phyloP scores from a whole-genome alignment of 2,113 vertebrate species.

The Cathartes aura region DNA sequence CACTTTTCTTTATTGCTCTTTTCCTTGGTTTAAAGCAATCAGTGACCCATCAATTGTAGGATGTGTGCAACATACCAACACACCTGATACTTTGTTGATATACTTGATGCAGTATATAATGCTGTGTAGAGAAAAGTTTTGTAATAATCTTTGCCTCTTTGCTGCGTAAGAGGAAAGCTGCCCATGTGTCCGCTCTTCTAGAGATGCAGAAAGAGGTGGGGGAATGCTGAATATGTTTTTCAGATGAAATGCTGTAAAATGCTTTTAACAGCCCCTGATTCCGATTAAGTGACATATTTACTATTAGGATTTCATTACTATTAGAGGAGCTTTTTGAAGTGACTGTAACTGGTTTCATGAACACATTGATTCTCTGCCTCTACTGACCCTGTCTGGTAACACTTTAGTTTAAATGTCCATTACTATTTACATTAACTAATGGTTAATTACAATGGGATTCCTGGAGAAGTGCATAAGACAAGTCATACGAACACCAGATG shows the following conservation, averaged over 20 bases:
- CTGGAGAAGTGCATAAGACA: conserved; percentile 71
- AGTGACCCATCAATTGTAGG: not conserved
- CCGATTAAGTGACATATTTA: conserved; percentile 21
- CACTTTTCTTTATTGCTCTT: not conserved
- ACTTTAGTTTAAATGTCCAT: conserved; percentile 72
- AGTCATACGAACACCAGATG: conserved; percentile 73
- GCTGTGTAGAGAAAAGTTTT: not conserved
- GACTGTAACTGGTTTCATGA: not conserved
- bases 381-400: conserved; percentile 61
- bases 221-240: not conserved
- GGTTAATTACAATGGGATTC: conserved; percentile 79
- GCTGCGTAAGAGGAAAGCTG: not conserved
- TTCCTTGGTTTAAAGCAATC: not conserved
- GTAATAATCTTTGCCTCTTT: fast-evolving
- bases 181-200: not conserved
- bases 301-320: not conserved
- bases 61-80: not conserved
- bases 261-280: not conserved
- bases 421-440: conserved; percentile 80
- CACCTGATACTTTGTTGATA: not conserved
- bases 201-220: not conserved
- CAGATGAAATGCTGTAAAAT: not conserved
- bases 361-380: conserved; percentile 48
- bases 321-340: conserved; percentile 13
- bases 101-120: not conserved